Conservation (phyloP, 2,113 vertebrate species). For the Ammodytes marinus region DNA sequence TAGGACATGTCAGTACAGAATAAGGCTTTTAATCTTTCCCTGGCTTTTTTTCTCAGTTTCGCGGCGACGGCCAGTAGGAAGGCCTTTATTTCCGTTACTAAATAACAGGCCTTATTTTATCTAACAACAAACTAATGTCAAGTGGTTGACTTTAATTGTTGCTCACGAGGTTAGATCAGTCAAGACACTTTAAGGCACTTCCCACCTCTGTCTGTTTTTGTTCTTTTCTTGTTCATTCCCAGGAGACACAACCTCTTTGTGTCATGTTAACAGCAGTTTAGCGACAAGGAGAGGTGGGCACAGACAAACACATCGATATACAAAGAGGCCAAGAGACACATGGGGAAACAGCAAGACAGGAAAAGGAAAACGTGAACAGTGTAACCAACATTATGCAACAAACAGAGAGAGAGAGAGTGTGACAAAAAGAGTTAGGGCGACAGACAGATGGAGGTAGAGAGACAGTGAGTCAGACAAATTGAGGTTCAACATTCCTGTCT, state of each 20-base stretch:
- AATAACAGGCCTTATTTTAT: constrained; percentile 30
- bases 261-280: constrained; percentile 34
- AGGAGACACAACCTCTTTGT: constrained; percentile 13
- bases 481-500: constrained; percentile 48
- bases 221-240: constrained; percentile 11
- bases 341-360: constrained; percentile 15
- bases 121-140: constrained; percentile 47
- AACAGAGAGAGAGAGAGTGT: constrained; percentile 15
- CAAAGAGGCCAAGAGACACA: constrained; percentile 31
- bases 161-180: constrained; percentile 49
- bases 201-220: constrained; percentile 15
- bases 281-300: constrained; percentile 26
- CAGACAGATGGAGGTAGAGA: constrained; percentile 57
- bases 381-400: constrained; percentile 20
- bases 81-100: constrained; percentile 26
- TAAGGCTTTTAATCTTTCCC: constrained; percentile 63
- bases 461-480: constrained; percentile 61
- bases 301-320: constrained; percentile 30
- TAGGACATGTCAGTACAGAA: constrained; percentile 49
- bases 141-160: constrained; percentile 44
- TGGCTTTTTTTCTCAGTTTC: constrained; percentile 23
- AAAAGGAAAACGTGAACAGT: constrained; percentile 13
- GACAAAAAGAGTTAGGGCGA: constrained; percentile 7
- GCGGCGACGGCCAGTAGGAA: not conserved
- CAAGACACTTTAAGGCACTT: constrained; percentile 17